Evolutionary conservation across 2,888 invertebrate species (phyloP).

Genomic region (Pterobdella sp.): DNA sequence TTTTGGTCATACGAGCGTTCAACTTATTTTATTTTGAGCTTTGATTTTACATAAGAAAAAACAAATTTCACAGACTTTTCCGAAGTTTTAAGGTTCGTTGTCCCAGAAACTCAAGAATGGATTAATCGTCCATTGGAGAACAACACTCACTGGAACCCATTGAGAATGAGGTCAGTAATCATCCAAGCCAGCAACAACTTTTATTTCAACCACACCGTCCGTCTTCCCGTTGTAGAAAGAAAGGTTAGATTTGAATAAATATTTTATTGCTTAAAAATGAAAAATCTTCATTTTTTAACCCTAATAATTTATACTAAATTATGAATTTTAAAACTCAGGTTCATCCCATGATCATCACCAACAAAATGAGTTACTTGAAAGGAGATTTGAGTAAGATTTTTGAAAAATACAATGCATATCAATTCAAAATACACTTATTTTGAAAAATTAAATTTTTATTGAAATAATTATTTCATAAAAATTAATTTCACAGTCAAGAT

Average conservation of each 20-base stretch:
- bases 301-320: no score
- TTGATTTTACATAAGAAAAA: background rate
- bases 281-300: no score
- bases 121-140: background rate
- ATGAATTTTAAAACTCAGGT: background rate
- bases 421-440: no score
- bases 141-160: background rate
- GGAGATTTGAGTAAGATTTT: background rate
- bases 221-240: constrained; percentile 5
- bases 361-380: background rate
- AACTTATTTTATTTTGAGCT: no score
- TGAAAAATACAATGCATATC: no score
- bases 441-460: no score
- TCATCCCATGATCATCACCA: constrained; percentile 1
- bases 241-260: background rate
- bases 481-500: background rate
- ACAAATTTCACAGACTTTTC: background rate
- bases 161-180: background rate
- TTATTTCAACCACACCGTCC: background rate
- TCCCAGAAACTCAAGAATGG: background rate
- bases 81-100: background rate
- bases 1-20: no score
- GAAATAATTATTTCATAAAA: background rate
- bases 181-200: constrained; percentile 10
- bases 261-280: background rate